Evolutionary conservation across 2,888 invertebrate species (phyloP).

Genomic region (Horisme vitalbata): DNA sequence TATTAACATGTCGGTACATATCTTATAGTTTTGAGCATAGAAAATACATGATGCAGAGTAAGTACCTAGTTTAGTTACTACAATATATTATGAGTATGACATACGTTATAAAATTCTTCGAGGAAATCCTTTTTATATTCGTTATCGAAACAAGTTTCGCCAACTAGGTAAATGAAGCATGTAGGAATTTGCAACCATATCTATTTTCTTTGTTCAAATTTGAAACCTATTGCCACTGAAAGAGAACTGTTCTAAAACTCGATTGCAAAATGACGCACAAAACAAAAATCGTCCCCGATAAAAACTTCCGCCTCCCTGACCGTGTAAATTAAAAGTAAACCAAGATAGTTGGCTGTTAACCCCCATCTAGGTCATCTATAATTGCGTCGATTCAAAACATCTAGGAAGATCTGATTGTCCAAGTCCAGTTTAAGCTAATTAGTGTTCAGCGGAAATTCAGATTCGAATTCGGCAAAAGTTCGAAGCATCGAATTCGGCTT

Average conservation of each 20-base stretch:
- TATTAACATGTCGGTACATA: too few relatives aligned
- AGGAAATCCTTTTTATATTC: too few relatives aligned
- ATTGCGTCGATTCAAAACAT: conserved; percentile 9
- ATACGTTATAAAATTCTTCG: too few relatives aligned
- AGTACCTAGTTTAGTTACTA: too few relatives aligned
- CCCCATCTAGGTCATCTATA: conserved; percentile 27
- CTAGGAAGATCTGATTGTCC: conserved; percentile 8
- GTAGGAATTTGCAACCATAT: too few relatives aligned
- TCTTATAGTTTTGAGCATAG: too few relatives aligned
- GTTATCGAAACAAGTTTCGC: too few relatives aligned
- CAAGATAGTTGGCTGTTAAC: conserved; percentile 30
- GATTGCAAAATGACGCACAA: conserved; percentile 23
- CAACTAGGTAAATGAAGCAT: too few relatives aligned
- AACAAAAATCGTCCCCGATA: conserved; percentile 27
- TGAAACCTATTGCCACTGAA: neutral
- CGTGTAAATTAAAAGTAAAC: conserved; percentile 28
- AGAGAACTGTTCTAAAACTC: conserved; percentile 5
- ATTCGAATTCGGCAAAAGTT: neutral
- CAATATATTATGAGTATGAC: too few relatives aligned
- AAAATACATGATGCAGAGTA: too few relatives aligned
- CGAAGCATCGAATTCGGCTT: neutral
- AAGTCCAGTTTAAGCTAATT: neutral
- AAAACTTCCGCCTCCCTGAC: conserved; percentile 38
- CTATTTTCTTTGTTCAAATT: neutral
- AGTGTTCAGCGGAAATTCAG: neutral